phyloP scores from a whole-genome alignment of 2,888 invertebrate genomes.

The Achlya flavicornis region DNA sequence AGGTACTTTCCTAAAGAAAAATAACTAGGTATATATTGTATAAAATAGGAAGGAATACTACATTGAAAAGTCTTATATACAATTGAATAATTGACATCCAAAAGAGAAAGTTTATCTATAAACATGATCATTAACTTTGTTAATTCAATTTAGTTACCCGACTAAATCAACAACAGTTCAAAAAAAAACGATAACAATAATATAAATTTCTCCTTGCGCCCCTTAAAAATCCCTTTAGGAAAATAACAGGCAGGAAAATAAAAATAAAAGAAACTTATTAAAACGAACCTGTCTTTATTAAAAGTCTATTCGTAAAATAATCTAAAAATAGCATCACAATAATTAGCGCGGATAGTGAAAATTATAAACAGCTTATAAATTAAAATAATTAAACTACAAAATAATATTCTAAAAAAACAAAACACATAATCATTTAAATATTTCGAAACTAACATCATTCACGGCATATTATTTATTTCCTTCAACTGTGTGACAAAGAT shows the following conservation, averaged over 20 bases:
- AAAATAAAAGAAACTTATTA: constrained; percentile 59
- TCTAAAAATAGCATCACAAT: constrained; percentile 81
- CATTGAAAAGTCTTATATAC: neutral
- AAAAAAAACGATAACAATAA: neutral
- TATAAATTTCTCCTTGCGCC: neutral
- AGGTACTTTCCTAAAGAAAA: neutral
- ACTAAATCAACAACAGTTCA: neutral
- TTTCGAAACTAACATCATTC: constrained; percentile 7
- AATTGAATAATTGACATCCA: constrained; percentile 1
- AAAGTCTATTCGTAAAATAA: constrained; percentile 75
- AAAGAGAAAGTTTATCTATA: neutral
- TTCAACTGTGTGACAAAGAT: constrained; percentile 1
- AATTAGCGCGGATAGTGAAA: constrained; percentile 64
- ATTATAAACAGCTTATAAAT: constrained; percentile 58
- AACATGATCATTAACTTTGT: neutral
- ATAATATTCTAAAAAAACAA: constrained; percentile 36
- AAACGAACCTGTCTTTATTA: constrained; percentile 78
- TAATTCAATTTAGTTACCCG: constrained; percentile 1
- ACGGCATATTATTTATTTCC: neutral
- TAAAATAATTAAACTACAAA: constrained; percentile 37
- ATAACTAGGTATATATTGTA: neutral
- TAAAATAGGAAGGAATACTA: neutral
- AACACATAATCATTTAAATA: constrained; percentile 29
- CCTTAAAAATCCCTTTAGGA: constrained; percentile 14
- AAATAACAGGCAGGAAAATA: constrained; percentile 37